phyloP scores from a whole-genome alignment of 1,140 invertebrate genomes.

The Papilio polytes region DNA sequence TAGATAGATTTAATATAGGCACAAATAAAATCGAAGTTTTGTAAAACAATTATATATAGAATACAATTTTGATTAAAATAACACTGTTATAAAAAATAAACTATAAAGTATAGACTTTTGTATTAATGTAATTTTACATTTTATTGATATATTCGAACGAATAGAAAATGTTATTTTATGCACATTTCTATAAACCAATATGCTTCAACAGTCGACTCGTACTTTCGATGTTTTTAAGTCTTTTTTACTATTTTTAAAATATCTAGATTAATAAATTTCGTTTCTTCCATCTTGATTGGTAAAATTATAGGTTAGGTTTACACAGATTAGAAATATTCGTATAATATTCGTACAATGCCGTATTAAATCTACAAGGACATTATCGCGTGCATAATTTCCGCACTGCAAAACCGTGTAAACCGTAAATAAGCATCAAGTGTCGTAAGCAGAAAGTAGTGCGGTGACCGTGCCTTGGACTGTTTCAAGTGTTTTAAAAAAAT shows the following conservation, averaged over 20 bases:
- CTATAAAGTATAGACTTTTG: not conserved
- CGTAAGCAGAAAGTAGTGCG: constrained; percentile 51
- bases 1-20: constrained; percentile 42
- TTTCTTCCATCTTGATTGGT: not conserved
- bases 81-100: constrained; percentile 24
- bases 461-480: constrained; percentile 54
- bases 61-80: constrained; percentile 3
- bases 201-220: not conserved
- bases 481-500: constrained; percentile 46
- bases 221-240: not conserved
- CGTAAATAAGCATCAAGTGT: constrained; percentile 58
- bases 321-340: constrained; percentile 27
- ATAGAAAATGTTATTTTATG: not conserved
- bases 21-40: not conserved
- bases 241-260: not conserved
- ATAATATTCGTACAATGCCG: constrained; percentile 42
- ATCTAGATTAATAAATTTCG: not conserved
- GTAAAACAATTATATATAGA: not conserved
- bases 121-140: not conserved
- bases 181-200: not conserved
- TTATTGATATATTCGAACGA: not conserved
- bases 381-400: constrained; percentile 73
- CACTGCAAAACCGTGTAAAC: constrained; percentile 55
- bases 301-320: constrained; percentile 6
- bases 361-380: constrained; percentile 63